Base-by-base conservation (phyloP, 2,888 invertebrate genomes). In the Drosophila affinis region DNA sequence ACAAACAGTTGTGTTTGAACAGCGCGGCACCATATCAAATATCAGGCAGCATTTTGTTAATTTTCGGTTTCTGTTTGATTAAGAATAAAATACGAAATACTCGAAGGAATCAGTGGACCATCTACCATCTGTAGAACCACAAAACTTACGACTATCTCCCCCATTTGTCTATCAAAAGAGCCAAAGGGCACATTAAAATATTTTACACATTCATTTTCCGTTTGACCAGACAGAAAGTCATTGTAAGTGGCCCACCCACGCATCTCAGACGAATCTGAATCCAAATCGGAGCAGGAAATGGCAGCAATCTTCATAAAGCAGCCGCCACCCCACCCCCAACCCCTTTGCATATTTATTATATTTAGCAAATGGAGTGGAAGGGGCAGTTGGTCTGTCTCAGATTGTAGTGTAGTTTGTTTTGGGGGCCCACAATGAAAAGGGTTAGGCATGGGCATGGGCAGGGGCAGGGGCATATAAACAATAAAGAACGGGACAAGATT, bases 331-430 rank as follows among this genome's bases (percentile, higher is more conserved):
- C 46, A 46, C 32, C 46, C 44, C 27, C 24, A n/a, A 12, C 32
- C 18, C 51, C 12, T 21, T 24, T 27, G 85, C 82, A 80, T 84
- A 80, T 85, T 86, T 85, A 81, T 84, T 84, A 82, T 85, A 81
- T 84, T 84, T 84, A 77, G 67, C 81, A 85, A 86, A 85, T 85
- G 82, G 87, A 85, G 75, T 83, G 81, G 24, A 60, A 45, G 52
- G 9, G 27, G 21, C 55, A 46, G 44, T 51, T 39, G 59, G 51
- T 71, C 45, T 27, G 69, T 62, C 51, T 56, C 48, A 48, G 67
- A 69, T 59, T 72, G 57, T 60, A 57, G 53, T 70, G 74, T 73
- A 60, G 77, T 70, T 77, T 78, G 63, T 52, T 65, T 72, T 68
- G 77, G 69, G 17, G 67, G 55, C 75, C 78, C 78, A 56, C 65